Percentiles rank a stretch among this genome's conserved stretches.
phyloP scores from a whole-genome alignment of 2,113 vertebrate species.

The Oncorhynchus nerka region DNA sequence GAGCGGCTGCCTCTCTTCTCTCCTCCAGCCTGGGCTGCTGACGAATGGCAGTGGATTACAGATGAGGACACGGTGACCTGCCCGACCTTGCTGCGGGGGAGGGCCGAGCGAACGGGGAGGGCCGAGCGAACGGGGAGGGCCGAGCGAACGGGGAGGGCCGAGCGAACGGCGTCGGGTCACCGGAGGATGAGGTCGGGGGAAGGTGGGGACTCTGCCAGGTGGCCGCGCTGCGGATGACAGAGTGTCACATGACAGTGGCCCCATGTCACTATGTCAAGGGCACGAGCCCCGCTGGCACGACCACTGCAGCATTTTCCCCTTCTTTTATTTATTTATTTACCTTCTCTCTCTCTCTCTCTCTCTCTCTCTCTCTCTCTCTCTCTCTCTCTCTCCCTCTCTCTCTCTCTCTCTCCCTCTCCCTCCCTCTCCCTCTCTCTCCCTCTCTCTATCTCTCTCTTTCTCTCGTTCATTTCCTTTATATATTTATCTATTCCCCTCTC shows the following conservation, averaged over 20 bases:
- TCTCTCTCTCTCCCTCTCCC: neutral
- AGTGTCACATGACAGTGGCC: conserved; percentile 88
- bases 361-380: neutral
- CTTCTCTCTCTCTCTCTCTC: conserved; percentile 39
- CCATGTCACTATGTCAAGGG: conserved; percentile 94
- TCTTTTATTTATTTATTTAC: conserved; percentile 57
- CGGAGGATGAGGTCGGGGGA: conserved; percentile 86
- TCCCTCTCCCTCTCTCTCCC: neutral
- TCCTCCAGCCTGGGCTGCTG: conserved; percentile 89
- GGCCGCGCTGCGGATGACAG: conserved; percentile 80
- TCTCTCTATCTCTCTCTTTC: neutral
- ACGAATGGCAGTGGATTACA: conserved; percentile 99
- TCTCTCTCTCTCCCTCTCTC: neutral
- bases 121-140: conserved; percentile 69
- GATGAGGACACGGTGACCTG: conserved; percentile 96
- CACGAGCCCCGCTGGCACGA: conserved; percentile 53
- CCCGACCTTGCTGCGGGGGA: conserved; percentile 88
- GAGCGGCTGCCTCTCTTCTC: conserved; percentile 75
- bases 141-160: conserved; percentile 46
- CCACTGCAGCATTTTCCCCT: conserved; percentile 58
- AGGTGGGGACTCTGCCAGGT: conserved; percentile 83
- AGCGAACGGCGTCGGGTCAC: conserved; percentile 81
- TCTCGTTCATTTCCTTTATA: conserved; percentile 28
- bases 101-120: conserved; percentile 62
- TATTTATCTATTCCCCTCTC: conserved; percentile 43